Base-by-base conservation (phyloP, 2,113 vertebrate species). In the Otolemur garnettii region DNA sequence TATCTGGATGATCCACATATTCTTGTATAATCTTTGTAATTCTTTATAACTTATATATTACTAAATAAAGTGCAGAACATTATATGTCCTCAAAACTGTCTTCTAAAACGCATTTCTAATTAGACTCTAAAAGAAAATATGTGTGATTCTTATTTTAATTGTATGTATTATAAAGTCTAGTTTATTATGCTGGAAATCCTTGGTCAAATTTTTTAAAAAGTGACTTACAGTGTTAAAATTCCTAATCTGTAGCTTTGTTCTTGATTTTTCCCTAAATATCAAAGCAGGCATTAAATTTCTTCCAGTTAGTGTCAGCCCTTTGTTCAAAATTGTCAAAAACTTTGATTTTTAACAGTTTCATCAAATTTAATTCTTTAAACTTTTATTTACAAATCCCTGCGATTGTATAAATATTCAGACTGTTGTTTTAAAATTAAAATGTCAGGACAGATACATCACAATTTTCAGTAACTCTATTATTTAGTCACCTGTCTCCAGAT, bases 191-290 rank as follows among this genome's bases (percentile, higher is more conserved):
- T 98, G 80, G 42, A 59, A 94, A 97, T 96, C 82, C 26, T 95
- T 74, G 18, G n/a, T 81, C 77, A 80, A 98, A 87, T 85, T 66
- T 97, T 94, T 98, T 97, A 82, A 57, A 93, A 98, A 97, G 97
- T 97, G 45, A 77, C 84, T 83, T 69, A 64, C 1, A n/a, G 0
- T 77, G 4, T 45, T 92, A 6, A 33, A 15, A n/a, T 57, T 96
- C 18, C 17, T 90, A 84, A 68, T 55, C 15, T 85, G 4, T 0
- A 60, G 4, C 66, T 91, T 90, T 79, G 2, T 28, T 95, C n/a
- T 64, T 90, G 12, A 71, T 84, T 93, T 38, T 10, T 93, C 93
- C 53, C 42, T 55, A 87, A 87, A 82, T 62, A 72, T n/a, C 60
- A 66, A 30, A n/a, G 0, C 38, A 90, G 42, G 45, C 26, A 68